Percentiles rank a stretch among this genome's conserved stretches.
Conservation (phyloP, 2,888 invertebrate species). For the Oligia fasciuncula region DNA sequence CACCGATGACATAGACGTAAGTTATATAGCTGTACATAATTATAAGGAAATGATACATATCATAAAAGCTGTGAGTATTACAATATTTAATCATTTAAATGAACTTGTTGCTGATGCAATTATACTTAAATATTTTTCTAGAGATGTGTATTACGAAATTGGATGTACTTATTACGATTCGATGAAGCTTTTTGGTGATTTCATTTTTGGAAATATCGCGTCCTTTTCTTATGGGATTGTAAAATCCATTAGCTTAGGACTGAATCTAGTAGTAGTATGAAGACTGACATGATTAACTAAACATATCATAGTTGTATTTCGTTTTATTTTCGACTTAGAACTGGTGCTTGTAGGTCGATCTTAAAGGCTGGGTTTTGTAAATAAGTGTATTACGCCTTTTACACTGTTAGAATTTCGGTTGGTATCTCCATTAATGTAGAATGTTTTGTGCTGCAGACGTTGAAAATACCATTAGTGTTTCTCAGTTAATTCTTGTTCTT, state of each 20-base stretch:
- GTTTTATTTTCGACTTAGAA: constrained; percentile 89
- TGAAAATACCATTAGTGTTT: neutral
- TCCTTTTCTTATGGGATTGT: constrained; percentile 89
- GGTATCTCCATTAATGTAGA: constrained; percentile 69
- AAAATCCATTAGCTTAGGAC: constrained; percentile 89
- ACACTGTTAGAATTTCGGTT: constrained; percentile 82
- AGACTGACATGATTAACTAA: constrained; percentile 88
- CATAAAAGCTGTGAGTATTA: constrained; percentile 89
- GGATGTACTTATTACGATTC: constrained; percentile 83
- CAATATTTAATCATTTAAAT: constrained; percentile 89
- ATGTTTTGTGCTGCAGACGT: constrained; percentile 70
- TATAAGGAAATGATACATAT: constrained; percentile 88
- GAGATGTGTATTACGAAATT: constrained; percentile 88
- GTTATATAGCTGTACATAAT: constrained; percentile 82
- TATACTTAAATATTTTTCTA: constrained; percentile 90
- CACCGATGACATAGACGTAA: constrained; percentile 79
- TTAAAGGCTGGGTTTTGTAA: constrained; percentile 90
- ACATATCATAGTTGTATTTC: constrained; percentile 89
- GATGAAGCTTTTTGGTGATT: constrained; percentile 86
- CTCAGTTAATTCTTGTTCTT: neutral
- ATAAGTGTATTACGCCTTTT: constrained; percentile 88
- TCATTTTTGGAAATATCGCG: constrained; percentile 87
- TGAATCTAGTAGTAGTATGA: constrained; percentile 89
- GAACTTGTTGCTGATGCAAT: constrained; percentile 87
- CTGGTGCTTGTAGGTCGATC: constrained; percentile 90